phyloP scores from a whole-genome alignment of 2,888 invertebrate genomes.

The Baccha elongata region DNA sequence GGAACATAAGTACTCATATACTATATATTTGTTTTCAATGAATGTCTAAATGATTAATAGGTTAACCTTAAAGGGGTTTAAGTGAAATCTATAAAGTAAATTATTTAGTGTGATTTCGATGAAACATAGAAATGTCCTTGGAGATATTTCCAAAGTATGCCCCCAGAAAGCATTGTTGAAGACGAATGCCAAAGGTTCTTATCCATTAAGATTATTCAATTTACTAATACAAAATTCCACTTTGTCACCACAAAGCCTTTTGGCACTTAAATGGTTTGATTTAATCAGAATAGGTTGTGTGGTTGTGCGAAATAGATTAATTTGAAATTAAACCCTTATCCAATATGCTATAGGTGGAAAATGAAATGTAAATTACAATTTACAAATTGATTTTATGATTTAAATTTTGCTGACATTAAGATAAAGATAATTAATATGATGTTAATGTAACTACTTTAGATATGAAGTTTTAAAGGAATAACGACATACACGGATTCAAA shows the following conservation, averaged over 20 bases:
- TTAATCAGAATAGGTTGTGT: not conserved
- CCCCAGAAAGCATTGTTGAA: too few species aligned
- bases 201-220: slow-evolving; percentile 15
- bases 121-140: not conserved
- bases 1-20: not conserved
- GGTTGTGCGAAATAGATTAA: not conserved
- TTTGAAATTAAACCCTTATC: not conserved
- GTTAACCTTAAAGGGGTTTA: not conserved
- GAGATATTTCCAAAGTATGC: not conserved
- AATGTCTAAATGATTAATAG: too few species aligned
- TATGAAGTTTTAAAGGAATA: too few species aligned
- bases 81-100: not conserved
- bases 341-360: not conserved
- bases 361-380: too few species aligned
- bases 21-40: rapidly evolving
- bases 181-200: not conserved
- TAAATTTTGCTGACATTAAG: too few species aligned
- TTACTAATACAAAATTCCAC: slow-evolving; percentile 6
- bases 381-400: too few species aligned
- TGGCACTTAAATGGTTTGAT: slow-evolving; percentile 15
- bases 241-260: slow-evolving; percentile 2
- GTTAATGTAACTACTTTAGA: too few species aligned
- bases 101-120: not conserved
- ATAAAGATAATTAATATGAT: too few species aligned
- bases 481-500: too few species aligned